Conservation (phyloP, 2,797 vertebrate species). For the Rachycentron canadum region DNA sequence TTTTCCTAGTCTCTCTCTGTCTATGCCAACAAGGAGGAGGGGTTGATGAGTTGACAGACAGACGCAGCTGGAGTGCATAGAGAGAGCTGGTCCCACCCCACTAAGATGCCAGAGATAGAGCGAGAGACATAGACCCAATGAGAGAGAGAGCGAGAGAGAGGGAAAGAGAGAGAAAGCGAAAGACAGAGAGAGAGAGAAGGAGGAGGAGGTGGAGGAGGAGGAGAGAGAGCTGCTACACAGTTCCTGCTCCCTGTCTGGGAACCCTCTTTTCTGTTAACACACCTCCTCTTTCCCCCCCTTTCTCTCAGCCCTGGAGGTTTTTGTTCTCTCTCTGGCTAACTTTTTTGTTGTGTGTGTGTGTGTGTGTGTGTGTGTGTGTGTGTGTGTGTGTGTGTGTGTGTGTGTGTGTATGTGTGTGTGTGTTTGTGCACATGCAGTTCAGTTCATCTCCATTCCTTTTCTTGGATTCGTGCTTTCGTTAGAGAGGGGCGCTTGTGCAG, state of each 20-base stretch:
- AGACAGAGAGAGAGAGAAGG: slow-evolving; percentile 9
- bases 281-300: slow-evolving; percentile 46
- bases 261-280: slow-evolving; percentile 64
- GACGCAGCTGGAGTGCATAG: slow-evolving; percentile 79
- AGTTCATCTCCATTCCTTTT: slow-evolving; percentile 19
- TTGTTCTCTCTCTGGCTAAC: slow-evolving; percentile 70
- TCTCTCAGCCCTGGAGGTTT: slow-evolving; percentile 64
- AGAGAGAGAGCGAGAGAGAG: slow-evolving; percentile 47
- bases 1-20: slow-evolving; percentile 53
- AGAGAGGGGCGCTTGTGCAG: background rate
- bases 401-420: slow-evolving; percentile 2
- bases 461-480: slow-evolving; percentile 31
- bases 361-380: background rate
- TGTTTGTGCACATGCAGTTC: slow-evolving; percentile 9
- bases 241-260: slow-evolving; percentile 70
- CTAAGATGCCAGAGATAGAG: slow-evolving; percentile 69
- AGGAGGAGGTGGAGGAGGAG: slow-evolving; percentile 6
- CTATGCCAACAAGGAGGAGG: slow-evolving; percentile 77
- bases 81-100: slow-evolving; percentile 73
- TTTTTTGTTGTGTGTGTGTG: slow-evolving; percentile 49
- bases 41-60: slow-evolving; percentile 74
- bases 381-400: slow-evolving; percentile 15
- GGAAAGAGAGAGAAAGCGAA: slow-evolving; percentile 10
- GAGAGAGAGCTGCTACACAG: slow-evolving; percentile 50
- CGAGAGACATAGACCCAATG: slow-evolving; percentile 62